Base-by-base conservation (phyloP, 2,113 vertebrate species). In the Sinocyclocheilus grahami region DNA sequence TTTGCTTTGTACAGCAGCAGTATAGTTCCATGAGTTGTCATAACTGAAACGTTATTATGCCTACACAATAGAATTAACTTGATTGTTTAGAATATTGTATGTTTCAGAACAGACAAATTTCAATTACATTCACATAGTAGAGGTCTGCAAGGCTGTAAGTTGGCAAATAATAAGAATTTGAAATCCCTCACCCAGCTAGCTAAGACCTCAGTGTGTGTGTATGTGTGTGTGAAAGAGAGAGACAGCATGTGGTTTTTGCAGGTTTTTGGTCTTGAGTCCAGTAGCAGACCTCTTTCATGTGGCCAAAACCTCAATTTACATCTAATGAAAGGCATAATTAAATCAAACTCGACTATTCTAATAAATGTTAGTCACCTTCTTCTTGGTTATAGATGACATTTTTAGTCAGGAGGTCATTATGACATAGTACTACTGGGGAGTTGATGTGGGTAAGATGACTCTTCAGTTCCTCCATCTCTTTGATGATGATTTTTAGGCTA, bases 341-440 rank as follows among this genome's bases (percentile, higher is more conserved):
- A 8, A 69, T 33, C 14, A 69, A 9, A 16, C 7, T 18, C 2
- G 2, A 37, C 14, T 18, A 55, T 37, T 30, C 13, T 18, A 18
- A 10, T 72, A 11, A 69, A 22, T 39, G 33, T 22, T 22, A 78
- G 42, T 91, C 85, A 95, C 95, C 94, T 84, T 93, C 89, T 60
- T 85, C 75, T 24, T 90, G 83, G 86, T 92, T 91, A 90, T 94
- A 93, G 90, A 96, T 93, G 13, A 95, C 95, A 89, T 96, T 96
- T 82, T 95, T 95, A 3, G 92, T 94, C 86, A 95, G 92, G 0
- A 96, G 94, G 87, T 95, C 95, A 3, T 95, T 95, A 88, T 95
- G 95, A 76, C 95, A 95, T 74, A 95, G 91, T 27, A 95, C 95
- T 0, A 76, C 87, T 0, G 93, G 94, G 0, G 94, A 95, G 78